phyloP scores from a whole-genome alignment of 2,888 invertebrate genomes.

The Notocelia uddmanniana region DNA sequence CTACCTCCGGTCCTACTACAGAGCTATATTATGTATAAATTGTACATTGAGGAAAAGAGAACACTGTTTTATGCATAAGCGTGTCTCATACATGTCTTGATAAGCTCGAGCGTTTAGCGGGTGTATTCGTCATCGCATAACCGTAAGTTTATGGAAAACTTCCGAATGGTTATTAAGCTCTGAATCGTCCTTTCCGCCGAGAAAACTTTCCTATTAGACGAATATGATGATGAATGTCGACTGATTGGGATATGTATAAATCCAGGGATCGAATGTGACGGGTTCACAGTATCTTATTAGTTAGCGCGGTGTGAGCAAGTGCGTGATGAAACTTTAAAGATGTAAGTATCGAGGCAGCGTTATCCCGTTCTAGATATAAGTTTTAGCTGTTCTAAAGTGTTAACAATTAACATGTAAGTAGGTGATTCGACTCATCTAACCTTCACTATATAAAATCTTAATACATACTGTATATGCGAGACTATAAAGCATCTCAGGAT shows the following conservation, averaged over 20 bases:
- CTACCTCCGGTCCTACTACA: conserved; percentile 19
- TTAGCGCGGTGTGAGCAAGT: conserved; percentile 22
- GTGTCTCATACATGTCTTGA: conserved; percentile 19
- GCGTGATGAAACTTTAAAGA: conserved; percentile 7
- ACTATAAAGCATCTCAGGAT: not conserved
- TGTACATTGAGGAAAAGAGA: conserved; percentile 27
- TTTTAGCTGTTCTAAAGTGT: not conserved
- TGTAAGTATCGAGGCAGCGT: conserved; percentile 30
- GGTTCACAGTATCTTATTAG: conserved; percentile 29
- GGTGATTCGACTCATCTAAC: not conserved
- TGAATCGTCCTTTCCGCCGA: conserved; percentile 33
- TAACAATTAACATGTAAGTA: not conserved
- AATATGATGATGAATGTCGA: conserved; percentile 34
- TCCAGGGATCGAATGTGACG: conserved; percentile 7
- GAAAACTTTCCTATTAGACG: conserved; percentile 45
- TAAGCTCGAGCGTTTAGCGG: conserved; percentile 7
- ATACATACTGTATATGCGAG: not conserved
- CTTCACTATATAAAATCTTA: not conserved
- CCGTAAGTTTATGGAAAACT: conserved; percentile 43
- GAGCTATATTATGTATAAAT: conserved; percentile 21
- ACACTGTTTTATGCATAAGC: conserved; percentile 26
- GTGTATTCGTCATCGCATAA: conserved; percentile 27
- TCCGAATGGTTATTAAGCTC: conserved; percentile 29
- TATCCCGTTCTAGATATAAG: not conserved
- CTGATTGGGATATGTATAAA: conserved; percentile 43